phyloP scores from a whole-genome alignment of 2,888 invertebrate genomes.

The Hypercompe scribonia region DNA sequence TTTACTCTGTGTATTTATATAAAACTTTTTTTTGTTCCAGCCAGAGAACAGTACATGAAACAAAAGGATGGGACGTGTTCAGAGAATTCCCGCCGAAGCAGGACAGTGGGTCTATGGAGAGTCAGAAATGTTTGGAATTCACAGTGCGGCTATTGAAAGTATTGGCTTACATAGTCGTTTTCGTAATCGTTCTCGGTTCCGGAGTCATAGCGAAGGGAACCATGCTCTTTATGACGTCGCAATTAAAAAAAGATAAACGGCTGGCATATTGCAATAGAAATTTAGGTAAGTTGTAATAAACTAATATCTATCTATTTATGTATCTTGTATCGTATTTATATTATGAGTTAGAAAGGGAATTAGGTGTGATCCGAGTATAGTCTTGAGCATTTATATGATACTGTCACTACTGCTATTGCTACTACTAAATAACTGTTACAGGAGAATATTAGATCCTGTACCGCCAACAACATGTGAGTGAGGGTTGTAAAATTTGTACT shows the following conservation, averaged over 20 bases:
- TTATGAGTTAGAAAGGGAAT: background rate
- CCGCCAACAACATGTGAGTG: too few species aligned
- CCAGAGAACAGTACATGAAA: slow-evolving; percentile 93
- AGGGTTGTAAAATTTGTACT: too few species aligned
- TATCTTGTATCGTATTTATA: slow-evolving; percentile 65
- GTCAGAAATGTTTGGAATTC: slow-evolving; percentile 94
- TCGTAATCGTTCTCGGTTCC: slow-evolving; percentile 93
- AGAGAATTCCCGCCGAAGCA: slow-evolving; percentile 95
- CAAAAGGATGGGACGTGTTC: slow-evolving; percentile 99
- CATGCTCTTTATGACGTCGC: slow-evolving; percentile 96
- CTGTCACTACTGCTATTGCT: too few species aligned
- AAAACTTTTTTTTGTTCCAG: slow-evolving; percentile 80
- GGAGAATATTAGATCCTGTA: too few species aligned
- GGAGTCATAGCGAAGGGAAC: slow-evolving; percentile 96
- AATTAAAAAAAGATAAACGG: slow-evolving; percentile 91
- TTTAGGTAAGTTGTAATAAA: slow-evolving; percentile 90
- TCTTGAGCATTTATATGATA: background rate
- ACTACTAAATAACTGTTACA: too few species aligned
- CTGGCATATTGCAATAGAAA: slow-evolving; percentile 94
- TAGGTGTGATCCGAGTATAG: background rate
- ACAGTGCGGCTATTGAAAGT: slow-evolving; percentile 94
- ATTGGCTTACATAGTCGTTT: slow-evolving; percentile 94
- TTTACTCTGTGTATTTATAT: background rate
- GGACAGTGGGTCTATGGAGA: slow-evolving; percentile 95
- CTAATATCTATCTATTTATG: too few species aligned